Conservation (phyloP, 2,888 invertebrate genomes). For the Maniola hyperantus region DNA sequence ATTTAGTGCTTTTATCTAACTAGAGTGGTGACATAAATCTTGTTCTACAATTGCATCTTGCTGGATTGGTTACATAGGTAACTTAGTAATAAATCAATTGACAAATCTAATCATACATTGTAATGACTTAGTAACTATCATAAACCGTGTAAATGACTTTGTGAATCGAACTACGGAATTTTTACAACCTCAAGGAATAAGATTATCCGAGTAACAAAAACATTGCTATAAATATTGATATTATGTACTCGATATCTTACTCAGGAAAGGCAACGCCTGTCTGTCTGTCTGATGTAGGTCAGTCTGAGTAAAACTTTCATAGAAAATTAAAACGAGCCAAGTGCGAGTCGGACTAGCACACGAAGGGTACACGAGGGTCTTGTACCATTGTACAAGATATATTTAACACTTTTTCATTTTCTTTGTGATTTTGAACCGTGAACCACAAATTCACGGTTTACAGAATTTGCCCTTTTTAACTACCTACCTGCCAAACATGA, state of each 20-base stretch:
- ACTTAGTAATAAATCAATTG: neutral
- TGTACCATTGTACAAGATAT: too few species aligned
- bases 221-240: constrained; percentile 6
- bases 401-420: too few species aligned
- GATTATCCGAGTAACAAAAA: constrained; percentile 1
- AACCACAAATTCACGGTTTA: too few species aligned
- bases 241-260: neutral
- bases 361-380: too few species aligned
- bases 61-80: neutral
- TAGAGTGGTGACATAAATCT: too few species aligned
- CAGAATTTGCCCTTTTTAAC: too few species aligned
- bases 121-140: neutral
- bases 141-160: neutral
- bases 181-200: constrained; percentile 1
- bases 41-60: neutral
- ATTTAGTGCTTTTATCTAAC: too few species aligned
- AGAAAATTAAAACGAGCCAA: neutral
- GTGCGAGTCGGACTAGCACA: too few species aligned
- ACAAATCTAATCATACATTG: neutral
- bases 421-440: too few species aligned
- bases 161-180: constrained; percentile 1
- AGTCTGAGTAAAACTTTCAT: neutral
- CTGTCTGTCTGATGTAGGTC: neutral
- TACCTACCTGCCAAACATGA: too few species aligned
- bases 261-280: neutral